phyloP scores from a whole-genome alignment of 2,888 invertebrate species.

The Lutraria lutraria region DNA sequence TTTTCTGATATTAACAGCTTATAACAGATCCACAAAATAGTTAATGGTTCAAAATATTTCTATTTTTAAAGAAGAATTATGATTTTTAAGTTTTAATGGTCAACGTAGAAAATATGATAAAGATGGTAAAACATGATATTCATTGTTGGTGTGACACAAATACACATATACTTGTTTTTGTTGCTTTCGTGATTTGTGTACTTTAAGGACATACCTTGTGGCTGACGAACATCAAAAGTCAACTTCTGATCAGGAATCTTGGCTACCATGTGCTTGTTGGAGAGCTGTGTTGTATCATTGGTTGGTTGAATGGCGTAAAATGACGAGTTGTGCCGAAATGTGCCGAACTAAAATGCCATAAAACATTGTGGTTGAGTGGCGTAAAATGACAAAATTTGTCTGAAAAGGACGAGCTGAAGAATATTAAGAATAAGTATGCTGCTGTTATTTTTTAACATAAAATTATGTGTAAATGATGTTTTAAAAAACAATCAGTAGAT shows the following conservation, averaged over 20 bases:
- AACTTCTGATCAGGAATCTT: conserved; percentile 45
- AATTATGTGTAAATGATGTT: neutral
- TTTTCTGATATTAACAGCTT: too few species aligned
- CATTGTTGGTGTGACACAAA: too few species aligned
- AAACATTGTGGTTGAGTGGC: neutral
- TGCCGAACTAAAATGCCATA: conserved; percentile 61
- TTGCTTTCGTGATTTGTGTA: neutral
- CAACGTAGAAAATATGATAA: too few species aligned
- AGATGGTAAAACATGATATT: too few species aligned
- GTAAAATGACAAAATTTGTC: neutral
- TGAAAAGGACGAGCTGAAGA: neutral
- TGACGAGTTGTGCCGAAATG: conserved; percentile 49
- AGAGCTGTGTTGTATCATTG: neutral
- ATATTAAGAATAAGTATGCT: neutral
- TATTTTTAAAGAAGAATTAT: too few species aligned
- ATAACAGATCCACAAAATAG: too few species aligned
- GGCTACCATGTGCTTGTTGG: conserved; percentile 44
- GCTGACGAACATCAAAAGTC: conserved; percentile 32
- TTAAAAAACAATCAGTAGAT: neutral
- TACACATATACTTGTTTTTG: too few species aligned
- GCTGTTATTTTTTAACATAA: neutral
- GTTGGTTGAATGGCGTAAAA: conserved; percentile 60
- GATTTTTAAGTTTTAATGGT: too few species aligned
- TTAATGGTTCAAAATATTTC: too few species aligned
- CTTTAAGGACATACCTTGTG: conserved; percentile 36